These are phyloP conservation scores for Drosophila cognata DNA, from an alignment of 2,888 invertebrate genomes.

Conservation along the genomic window DNA sequence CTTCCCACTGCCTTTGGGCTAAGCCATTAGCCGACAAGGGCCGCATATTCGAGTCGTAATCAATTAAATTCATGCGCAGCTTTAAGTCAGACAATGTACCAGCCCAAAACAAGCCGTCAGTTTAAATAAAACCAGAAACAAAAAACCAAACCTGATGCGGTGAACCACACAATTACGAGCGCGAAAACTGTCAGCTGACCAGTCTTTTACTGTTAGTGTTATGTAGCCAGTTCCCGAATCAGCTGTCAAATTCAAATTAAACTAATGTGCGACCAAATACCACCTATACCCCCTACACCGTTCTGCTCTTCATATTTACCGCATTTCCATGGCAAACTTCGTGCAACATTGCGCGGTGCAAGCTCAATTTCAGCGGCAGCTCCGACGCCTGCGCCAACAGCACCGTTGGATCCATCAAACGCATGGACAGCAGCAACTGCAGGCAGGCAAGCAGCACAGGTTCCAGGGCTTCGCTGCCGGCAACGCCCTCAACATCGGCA, in stretches of 20 bases:
- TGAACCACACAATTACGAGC: slow-evolving; percentile 76
- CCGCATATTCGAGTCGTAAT: slow-evolving; percentile 70
- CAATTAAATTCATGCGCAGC: slow-evolving; percentile 68
- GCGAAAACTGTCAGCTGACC: slow-evolving; percentile 69
- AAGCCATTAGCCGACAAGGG: slow-evolving; percentile 64
- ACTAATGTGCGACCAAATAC: slow-evolving; percentile 62
- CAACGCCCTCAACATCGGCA: slow-evolving; percentile 44
- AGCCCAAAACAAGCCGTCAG: slow-evolving; percentile 18
- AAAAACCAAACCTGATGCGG: slow-evolving; percentile 60
- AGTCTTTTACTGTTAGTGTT: slow-evolving; percentile 41
- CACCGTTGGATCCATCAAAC: slow-evolving; percentile 78
- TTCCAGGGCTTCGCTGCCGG: slow-evolving; percentile 51
- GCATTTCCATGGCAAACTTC: slow-evolving; percentile 78
- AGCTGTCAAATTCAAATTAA: slow-evolving; percentile 74
- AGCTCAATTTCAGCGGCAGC: slow-evolving; percentile 64
- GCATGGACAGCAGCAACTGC: slow-evolving; percentile 80
- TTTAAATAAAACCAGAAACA: slow-evolving; percentile 49
- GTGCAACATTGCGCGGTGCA: slow-evolving; percentile 76
- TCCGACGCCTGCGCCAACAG: slow-evolving; percentile 67
- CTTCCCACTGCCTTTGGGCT: neutral
- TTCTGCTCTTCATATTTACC: slow-evolving; percentile 50
- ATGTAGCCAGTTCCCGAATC: slow-evolving; percentile 36
- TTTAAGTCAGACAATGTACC: slow-evolving; percentile 33
- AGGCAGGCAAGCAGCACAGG: slow-evolving; percentile 76
- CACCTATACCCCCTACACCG: neutral